Percentiles rank a stretch among this genome's conserved stretches.
These are phyloP conservation scores for Drosophila basisetae DNA, from an alignment of 2,888 invertebrate species.

Conservation along the genomic window DNA sequence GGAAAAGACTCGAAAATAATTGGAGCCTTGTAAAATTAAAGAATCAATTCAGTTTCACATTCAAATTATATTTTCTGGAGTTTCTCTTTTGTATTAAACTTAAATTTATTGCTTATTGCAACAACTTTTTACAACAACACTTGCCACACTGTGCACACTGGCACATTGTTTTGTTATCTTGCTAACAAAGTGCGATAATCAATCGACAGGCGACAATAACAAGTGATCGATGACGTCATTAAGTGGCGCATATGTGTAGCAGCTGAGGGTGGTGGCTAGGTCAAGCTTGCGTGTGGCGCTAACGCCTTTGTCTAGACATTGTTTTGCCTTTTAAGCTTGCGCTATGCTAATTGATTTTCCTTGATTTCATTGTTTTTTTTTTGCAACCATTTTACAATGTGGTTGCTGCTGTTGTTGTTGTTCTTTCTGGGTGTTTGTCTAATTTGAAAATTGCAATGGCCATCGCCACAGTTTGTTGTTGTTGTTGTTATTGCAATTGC, in stretches of 20 bases:
- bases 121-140: background rate
- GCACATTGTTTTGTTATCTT: constrained; percentile 27
- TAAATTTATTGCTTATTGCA: background rate
- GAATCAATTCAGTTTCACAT: background rate
- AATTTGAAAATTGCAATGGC: constrained; percentile 75
- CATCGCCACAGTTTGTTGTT: constrained; percentile 38
- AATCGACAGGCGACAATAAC: constrained; percentile 55
- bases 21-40: background rate
- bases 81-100: background rate
- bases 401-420: constrained; percentile 7
- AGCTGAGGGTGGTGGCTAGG: background rate
- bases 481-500: constrained; percentile 26
- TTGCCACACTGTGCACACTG: constrained; percentile 30
- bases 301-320: constrained; percentile 72
- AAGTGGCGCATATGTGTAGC: background rate
- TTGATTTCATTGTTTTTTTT: constrained; percentile 29
- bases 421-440: constrained; percentile 37
- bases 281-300: constrained; percentile 49
- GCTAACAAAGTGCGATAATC: constrained; percentile 58
- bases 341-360: constrained; percentile 62
- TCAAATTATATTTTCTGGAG: too few relatives aligned
- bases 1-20: background rate
- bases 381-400: background rate
- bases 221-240: constrained; percentile 44
- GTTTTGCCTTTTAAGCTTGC: constrained; percentile 50